phyloP scores from a whole-genome alignment of 2,888 invertebrate genomes.

The Esperia sulphurella region DNA sequence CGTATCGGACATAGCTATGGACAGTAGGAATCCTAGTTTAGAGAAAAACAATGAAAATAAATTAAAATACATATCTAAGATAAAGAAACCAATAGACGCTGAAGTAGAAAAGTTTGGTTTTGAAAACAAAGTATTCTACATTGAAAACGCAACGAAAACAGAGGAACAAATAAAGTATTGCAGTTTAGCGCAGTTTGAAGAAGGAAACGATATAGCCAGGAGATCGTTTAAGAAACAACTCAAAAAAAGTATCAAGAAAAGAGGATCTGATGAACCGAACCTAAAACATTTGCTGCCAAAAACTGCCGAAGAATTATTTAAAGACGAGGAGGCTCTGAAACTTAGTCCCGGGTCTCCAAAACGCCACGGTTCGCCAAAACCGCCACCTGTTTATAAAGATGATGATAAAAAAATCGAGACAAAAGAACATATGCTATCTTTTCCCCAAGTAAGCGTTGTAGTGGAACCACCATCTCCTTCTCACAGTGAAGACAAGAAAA shows the following conservation, averaged over 20 bases:
- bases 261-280: slow-evolving; percentile 44
- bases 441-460: slow-evolving; percentile 85
- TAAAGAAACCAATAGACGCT: slow-evolving; percentile 65
- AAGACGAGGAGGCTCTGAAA: slow-evolving; percentile 32
- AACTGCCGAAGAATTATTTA: slow-evolving; percentile 46
- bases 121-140: slow-evolving; percentile 85
- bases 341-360: slow-evolving; percentile 19
- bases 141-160: slow-evolving; percentile 65
- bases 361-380: slow-evolving; percentile 14
- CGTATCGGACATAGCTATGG: slow-evolving; percentile 70
- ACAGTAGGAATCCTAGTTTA: slow-evolving; percentile 74
- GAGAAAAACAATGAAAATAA: slow-evolving; percentile 80
- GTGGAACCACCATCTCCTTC: slow-evolving; percentile 88
- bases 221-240: slow-evolving; percentile 83
- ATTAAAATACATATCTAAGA: slow-evolving; percentile 74
- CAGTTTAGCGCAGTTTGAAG: slow-evolving; percentile 89
- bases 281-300: slow-evolving; percentile 54
- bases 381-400: background rate
- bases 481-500: slow-evolving; percentile 79
- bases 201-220: slow-evolving; percentile 90
- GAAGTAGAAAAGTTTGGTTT: slow-evolving; percentile 82
- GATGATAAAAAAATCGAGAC: slow-evolving; percentile 1
- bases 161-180: slow-evolving; percentile 85
- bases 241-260: slow-evolving; percentile 67
- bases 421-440: slow-evolving; percentile 32